These are phyloP conservation scores for Chrysopa pallens DNA, from an alignment of 1,140 invertebrate species.

Conservation along the genomic window DNA sequence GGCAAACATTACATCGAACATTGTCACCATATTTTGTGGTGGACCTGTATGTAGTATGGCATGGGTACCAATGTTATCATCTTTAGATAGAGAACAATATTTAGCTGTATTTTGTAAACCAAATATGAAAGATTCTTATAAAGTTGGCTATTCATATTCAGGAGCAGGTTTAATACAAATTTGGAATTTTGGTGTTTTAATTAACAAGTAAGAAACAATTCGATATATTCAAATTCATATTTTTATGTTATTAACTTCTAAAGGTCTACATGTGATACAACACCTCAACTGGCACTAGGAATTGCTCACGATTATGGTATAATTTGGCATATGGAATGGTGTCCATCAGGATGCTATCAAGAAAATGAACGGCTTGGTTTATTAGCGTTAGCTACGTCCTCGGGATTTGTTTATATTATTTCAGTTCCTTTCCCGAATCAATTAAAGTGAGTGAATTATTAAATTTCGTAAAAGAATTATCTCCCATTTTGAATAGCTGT, in stretches of 20 bases:
- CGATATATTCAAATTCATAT: background rate
- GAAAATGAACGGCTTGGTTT: background rate
- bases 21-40: background rate
- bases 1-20: background rate
- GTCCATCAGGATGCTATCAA: background rate
- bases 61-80: background rate
- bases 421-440: background rate
- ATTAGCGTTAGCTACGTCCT: background rate
- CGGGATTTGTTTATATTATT: background rate
- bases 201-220: background rate
- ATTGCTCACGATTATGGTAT: background rate
- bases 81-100: background rate
- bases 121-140: background rate
- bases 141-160: background rate
- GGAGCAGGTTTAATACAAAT: background rate
- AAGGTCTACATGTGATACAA: background rate
- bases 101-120: background rate
- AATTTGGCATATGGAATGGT: background rate
- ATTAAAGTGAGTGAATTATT: background rate
- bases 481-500: too few species aligned
- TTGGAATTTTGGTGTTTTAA: background rate
- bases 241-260: background rate
- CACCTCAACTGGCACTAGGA: background rate
- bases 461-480: too few species aligned
- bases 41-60: background rate